Evolutionary conservation across 2,797 vertebrate genomes (phyloP).

Genomic region (Sebastes hubbsi): DNA sequence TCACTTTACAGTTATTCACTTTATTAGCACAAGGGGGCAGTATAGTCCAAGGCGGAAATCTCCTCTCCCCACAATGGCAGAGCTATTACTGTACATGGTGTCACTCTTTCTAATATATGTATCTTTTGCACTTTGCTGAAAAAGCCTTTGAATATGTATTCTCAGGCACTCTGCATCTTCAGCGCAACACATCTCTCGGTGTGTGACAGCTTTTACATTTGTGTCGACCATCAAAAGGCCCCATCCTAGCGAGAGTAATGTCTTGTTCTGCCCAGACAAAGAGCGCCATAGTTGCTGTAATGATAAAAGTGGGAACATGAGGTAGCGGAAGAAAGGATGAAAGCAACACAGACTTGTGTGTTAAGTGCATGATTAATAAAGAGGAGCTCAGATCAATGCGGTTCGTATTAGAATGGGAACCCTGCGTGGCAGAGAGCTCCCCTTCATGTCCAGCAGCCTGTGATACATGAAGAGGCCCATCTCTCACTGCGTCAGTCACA

Average conservation of each 20-base stretch:
- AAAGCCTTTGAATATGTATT: slow-evolving; percentile 22
- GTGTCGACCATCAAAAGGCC: slow-evolving; percentile 41
- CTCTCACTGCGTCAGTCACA: slow-evolving; percentile 47
- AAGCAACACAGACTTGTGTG: slow-evolving; percentile 59
- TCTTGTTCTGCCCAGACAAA: slow-evolving; percentile 50
- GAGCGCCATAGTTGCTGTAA: slow-evolving; percentile 18
- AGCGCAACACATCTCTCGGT: slow-evolving; percentile 22
- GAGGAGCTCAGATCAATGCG: slow-evolving; percentile 63
- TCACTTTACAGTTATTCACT: background rate
- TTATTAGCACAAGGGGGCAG: slow-evolving; percentile 64
- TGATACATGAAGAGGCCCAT: slow-evolving; percentile 59
- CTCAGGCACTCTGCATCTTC: background rate
- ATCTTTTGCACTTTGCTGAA: background rate
- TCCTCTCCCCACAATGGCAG: background rate
- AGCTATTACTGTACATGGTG: background rate
- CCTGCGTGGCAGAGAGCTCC: slow-evolving; percentile 27
- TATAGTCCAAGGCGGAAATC: background rate
- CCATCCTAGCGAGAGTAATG: slow-evolving; percentile 10
- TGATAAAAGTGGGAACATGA: slow-evolving; percentile 65
- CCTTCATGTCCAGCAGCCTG: slow-evolving; percentile 60
- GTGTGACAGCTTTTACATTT: slow-evolving; percentile 24
- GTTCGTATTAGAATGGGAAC: slow-evolving; percentile 41
- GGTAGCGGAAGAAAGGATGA: slow-evolving; percentile 54
- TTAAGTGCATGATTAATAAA: slow-evolving; percentile 71
- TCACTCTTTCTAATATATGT: background rate